Base-by-base conservation (phyloP, 2,888 invertebrate species). In the Sinotaia quadrata region DNA sequence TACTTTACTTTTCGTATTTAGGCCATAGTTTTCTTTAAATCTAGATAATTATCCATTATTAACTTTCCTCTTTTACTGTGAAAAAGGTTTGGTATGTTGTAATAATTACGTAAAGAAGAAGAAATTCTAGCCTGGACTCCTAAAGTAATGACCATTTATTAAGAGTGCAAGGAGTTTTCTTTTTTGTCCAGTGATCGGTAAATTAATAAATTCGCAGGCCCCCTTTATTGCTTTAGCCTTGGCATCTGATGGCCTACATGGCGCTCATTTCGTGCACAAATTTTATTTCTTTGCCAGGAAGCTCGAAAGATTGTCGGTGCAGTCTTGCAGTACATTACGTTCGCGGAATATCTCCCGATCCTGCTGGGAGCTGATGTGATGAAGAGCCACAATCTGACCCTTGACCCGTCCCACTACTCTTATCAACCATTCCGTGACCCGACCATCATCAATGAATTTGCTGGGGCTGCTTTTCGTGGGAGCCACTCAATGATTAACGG, bases 211-310 rank as follows among this genome's bases (percentile, higher is more conserved):
- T 33, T 21, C 34, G 8, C 18, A 3, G 29, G n/a, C n/a, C n/a
- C n/a, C n/a, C 15, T 41, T 15, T 54, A 10, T 51, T 8, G 21
- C 12, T 12, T 15, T n/a, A 51, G 51, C 56, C 57, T 31, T 18
- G 2, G 3, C 7, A 21, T 1, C 31, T 29, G 4, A 10, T 58
- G n/a, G 21, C 58, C 18, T 18, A 56, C 15, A 21, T 29, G n/a
- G n/a, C n/a, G n/a, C n/a, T n/a, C n/a, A n/a, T n/a, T n/a, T n/a
- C n/a, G n/a, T n/a, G n/a, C n/a, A n/a, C n/a, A n/a, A n/a, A n/a
- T n/a, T n/a, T n/a, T n/a, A n/a, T 33, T 34, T 21, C 18, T 75
- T 27, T 76, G 61, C 54, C 93, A 95, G 85, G 96, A 96, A 89
- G 85, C 93, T 0, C 89, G 95, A 69, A 91, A 91, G 78, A 82